These are phyloP conservation scores for Zaprionus bogoriensis DNA, from an alignment of 2,888 invertebrate species.

Conservation along the genomic window DNA sequence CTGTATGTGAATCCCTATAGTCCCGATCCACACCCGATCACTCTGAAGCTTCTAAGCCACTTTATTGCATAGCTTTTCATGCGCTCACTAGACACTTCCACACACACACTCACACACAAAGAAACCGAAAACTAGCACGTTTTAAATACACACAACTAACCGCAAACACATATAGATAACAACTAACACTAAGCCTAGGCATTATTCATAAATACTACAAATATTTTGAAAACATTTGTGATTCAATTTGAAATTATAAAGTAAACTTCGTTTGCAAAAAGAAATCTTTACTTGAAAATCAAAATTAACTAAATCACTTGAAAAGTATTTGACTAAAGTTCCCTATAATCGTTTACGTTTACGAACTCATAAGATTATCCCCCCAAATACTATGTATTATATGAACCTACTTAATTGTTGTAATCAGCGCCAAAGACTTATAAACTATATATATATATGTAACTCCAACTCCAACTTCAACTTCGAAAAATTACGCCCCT, in stretches of 20 bases:
- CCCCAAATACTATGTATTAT: slow-evolving; percentile 3
- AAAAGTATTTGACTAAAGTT: slow-evolving; percentile 54
- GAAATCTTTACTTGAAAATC: slow-evolving; percentile 20
- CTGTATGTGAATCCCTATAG: slow-evolving; percentile 18
- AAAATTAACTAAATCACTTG: slow-evolving; percentile 51
- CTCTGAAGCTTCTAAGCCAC: slow-evolving; percentile 32
- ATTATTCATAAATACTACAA: slow-evolving; percentile 46
- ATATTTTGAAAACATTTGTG: slow-evolving; percentile 69
- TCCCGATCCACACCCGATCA: slow-evolving; percentile 30
- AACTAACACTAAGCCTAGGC: slow-evolving; percentile 57
- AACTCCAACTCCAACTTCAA: slow-evolving; percentile 5
- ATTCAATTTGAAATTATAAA: slow-evolving; percentile 71
- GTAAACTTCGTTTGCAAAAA: slow-evolving; percentile 43
- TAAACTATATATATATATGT: slow-evolving; percentile 36
- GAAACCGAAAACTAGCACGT: slow-evolving; percentile 39
- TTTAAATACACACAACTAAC: slow-evolving; percentile 45
- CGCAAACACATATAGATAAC: slow-evolving; percentile 16
- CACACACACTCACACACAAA: background rate
- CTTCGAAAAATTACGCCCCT: slow-evolving; percentile 34
- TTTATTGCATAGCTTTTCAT: slow-evolving; percentile 43
- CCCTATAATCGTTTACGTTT: slow-evolving; percentile 37
- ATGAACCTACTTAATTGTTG: slow-evolving; percentile 41
- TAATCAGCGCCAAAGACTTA: slow-evolving; percentile 73
- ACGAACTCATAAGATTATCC: slow-evolving; percentile 30
- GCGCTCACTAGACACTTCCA: background rate